phyloP scores from a whole-genome alignment of 2,888 invertebrate genomes.

The Brachyptera putata region DNA sequence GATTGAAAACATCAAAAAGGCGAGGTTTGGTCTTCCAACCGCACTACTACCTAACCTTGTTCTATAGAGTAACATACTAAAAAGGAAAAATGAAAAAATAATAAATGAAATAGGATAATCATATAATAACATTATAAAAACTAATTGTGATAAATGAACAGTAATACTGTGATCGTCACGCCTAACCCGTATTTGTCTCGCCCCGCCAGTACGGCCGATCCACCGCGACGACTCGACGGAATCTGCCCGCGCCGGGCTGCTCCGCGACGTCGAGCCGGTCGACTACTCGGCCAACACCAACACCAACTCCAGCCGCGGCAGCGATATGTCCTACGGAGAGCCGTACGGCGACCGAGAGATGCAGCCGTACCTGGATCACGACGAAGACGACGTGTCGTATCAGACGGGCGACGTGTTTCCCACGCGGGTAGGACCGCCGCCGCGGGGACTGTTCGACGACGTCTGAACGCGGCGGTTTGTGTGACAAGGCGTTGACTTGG shows the following conservation, averaged over 20 bases:
- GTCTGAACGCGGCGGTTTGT: slow-evolving; percentile 59
- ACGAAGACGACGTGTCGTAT: not conserved
- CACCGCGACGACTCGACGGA: slow-evolving; percentile 58
- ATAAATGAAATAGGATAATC: no score
- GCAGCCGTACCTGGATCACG: no score
- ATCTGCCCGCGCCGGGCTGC: slow-evolving; percentile 71
- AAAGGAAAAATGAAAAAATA: no score
- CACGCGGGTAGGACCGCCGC: slow-evolving; percentile 62
- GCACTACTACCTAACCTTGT: no score
- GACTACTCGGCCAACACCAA: slow-evolving; percentile 54
- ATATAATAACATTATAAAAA: no score
- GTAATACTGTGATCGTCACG: no score
- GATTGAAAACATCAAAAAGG: no score
- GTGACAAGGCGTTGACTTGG: no score
- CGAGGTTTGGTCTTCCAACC: no score
- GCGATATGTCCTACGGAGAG: slow-evolving; percentile 6
- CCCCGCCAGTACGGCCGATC: slow-evolving; percentile 51
- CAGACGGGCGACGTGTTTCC: slow-evolving; percentile 36
- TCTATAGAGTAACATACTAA: no score
- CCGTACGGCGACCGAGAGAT: slow-evolving; percentile 42
- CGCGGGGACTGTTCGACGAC: slow-evolving; percentile 78
- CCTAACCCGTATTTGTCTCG: no score
- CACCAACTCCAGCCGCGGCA: slow-evolving; percentile 25
- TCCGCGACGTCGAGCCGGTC: slow-evolving; percentile 68
- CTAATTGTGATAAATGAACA: no score